Percentiles rank a stretch among this genome's conserved stretches.
Conservation (phyloP, 1,140 invertebrate genomes). For the Vanessa atalanta region DNA sequence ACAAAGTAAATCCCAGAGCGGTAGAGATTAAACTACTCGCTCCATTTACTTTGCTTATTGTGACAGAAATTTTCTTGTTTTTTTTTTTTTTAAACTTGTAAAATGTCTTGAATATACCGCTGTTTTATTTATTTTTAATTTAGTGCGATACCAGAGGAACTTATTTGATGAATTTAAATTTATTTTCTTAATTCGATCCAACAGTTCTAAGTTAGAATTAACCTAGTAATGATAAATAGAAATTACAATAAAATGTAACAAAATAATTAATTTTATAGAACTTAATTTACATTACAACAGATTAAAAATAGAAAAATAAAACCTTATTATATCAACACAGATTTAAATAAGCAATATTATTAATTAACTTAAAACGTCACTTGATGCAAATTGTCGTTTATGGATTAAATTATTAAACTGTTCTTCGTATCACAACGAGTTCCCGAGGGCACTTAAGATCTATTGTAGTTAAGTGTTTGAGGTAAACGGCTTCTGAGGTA, state of each 20-base stretch:
- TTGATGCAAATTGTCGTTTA: not conserved
- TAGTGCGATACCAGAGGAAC: too few species aligned
- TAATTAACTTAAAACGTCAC: not conserved
- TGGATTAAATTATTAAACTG: not conserved
- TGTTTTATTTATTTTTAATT: not conserved
- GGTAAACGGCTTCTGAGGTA: slow-evolving; percentile 19
- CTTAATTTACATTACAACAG: too few species aligned
- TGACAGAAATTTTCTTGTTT: not conserved
- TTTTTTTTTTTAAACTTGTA: not conserved
- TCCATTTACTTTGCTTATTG: slow-evolving; percentile 9
- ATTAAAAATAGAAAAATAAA: not conserved
- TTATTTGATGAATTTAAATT: too few species aligned
- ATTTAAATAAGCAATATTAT: not conserved
- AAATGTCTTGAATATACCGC: not conserved
- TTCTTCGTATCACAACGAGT: not conserved
- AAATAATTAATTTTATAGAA: too few species aligned
- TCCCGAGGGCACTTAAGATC: slow-evolving; percentile 14
- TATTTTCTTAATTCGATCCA: too few species aligned
- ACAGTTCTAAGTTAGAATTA: too few species aligned
- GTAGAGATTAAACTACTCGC: slow-evolving; percentile 1
- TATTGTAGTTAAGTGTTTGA: slow-evolving; percentile 20
- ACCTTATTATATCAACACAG: too few species aligned
- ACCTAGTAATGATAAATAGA: too few species aligned
- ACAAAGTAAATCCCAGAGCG: slow-evolving; percentile 6
- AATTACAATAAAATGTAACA: too few species aligned